These are phyloP conservation scores for Drosophila repletoides DNA, from an alignment of 1,140 invertebrate species.

Conservation along the genomic window DNA sequence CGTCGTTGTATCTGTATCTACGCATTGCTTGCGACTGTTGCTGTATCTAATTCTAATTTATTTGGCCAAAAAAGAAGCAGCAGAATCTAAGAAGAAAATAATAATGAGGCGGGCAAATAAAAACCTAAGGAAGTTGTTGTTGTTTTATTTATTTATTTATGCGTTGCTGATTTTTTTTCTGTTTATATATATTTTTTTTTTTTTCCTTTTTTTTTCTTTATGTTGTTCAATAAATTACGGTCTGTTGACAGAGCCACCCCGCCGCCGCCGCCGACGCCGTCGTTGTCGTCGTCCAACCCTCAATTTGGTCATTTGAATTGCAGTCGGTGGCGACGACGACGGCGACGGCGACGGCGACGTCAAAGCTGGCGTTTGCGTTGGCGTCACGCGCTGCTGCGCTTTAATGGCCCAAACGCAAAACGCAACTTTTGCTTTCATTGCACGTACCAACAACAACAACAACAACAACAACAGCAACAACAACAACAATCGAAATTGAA, in stretches of 20 bases:
- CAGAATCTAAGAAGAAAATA: conserved; percentile 38
- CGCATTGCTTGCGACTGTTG: conserved; percentile 62
- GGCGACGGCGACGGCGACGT: not conserved
- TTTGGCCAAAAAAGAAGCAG: conserved; percentile 56
- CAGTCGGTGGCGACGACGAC: conserved; percentile 33
- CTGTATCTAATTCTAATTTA: conserved; percentile 77
- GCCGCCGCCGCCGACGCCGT: not conserved
- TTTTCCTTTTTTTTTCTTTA: conserved; percentile 32
- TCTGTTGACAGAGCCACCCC: conserved; percentile 66
- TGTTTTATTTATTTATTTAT: conserved; percentile 55
- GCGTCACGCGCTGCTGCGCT: conserved; percentile 66
- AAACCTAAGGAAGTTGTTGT: conserved; percentile 38
- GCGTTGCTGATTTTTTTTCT: conserved; percentile 40
- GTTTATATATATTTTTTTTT: too few relatives aligned
- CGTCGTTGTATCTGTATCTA: conserved; percentile 51
- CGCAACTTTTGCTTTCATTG: conserved; percentile 73
- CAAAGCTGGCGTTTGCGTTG: too few relatives aligned
- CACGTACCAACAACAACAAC: conserved; percentile 49
- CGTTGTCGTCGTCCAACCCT: conserved; percentile 1
- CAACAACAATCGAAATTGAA: conserved; percentile 34
- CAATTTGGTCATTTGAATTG: conserved; percentile 71
- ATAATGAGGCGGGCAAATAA: conserved; percentile 41
- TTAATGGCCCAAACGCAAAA: conserved; percentile 69
- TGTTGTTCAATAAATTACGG: conserved; percentile 72
- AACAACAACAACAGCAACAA: not conserved